Evolutionary conservation across 92 coral and sea anemone species (phyloP), one percentile per base, ranked within the genome.

Genomic region (Diadumene lineata): DNA sequence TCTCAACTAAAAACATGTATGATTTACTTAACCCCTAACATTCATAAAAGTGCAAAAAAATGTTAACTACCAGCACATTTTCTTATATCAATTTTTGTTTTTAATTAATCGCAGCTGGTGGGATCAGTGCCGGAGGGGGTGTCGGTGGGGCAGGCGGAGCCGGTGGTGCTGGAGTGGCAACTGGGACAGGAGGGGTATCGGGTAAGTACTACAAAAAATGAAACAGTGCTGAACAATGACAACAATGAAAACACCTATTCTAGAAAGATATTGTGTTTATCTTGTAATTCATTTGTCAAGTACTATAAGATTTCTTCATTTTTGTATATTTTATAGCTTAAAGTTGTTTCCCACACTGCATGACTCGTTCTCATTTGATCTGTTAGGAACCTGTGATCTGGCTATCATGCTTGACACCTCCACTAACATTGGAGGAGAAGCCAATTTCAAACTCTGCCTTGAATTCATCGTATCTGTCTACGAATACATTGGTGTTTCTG

Each of bases 361-460:
- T n/a, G n/a, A n/a, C n/a, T n/a, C n/a, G n/a, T n/a, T 60, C 23
- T 11, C 17, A 25, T 62, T 6, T 27, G 23, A 0, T 31, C 72
- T 46, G 27, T 10, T 50, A 80, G 85, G 79, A 8, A 72, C 84
- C 7, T 84, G 84, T 22, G 89, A 84, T 51, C 79, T 84, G 2
- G 89, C 81, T 0, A 79, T 84, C 44, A 84, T 84, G 89, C 80
- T 84, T 7, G 89, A 84, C 69, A 79, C 89, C 2, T 84, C 89
- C 16, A 66, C 84, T 0, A 65, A 61, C 51, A 27, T 84, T 38
- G 77, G 83, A 43, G 84, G 89, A 64, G 84, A 84, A 22, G 70
- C 77, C 31, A 79, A 84, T 64, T 79, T 84, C 44, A 70, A 84
- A 53, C 53, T 81, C 11, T 38, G 85, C 10, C 71, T 84, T 10